A percentile compares a stretch with the other conserved stretches of the same genome.
Conservation (phyloP, 1,140 invertebrate genomes). For the Formica selysi region DNA sequence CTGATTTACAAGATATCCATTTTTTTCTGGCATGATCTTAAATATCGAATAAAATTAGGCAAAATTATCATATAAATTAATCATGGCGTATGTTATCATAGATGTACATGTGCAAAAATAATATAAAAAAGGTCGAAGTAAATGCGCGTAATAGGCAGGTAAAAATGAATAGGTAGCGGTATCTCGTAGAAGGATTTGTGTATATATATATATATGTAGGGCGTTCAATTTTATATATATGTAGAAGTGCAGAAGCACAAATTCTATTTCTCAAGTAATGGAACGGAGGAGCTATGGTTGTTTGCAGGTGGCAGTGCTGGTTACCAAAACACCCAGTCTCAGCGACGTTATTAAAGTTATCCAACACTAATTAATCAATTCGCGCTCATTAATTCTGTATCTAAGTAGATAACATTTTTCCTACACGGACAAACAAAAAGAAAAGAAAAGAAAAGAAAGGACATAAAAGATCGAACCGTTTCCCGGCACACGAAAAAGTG, state of each 20-base stretch:
- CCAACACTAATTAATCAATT: constrained; percentile 60
- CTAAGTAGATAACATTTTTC: constrained; percentile 64
- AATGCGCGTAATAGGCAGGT: background rate
- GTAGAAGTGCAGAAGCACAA: constrained; percentile 66
- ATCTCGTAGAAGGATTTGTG: background rate
- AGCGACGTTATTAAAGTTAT: constrained; percentile 78
- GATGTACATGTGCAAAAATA: background rate
- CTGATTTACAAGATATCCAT: background rate
- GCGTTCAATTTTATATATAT: constrained; percentile 56
- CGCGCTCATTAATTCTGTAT: constrained; percentile 72
- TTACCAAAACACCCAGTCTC: constrained; percentile 82
- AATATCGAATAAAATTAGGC: background rate
- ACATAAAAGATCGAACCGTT: background rate
- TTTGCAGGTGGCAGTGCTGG: constrained; percentile 83
- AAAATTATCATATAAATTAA: constrained; percentile 5
- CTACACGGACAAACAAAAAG: background rate
- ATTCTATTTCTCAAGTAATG: constrained; percentile 71
- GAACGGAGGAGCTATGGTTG: constrained; percentile 81
- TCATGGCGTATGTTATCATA: background rate
- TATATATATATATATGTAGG: constrained; percentile 39
- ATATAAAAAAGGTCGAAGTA: background rate
- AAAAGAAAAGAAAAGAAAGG: constrained; percentile 1
- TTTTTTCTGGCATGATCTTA: background rate
- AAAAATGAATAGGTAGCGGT: constrained; percentile 19
- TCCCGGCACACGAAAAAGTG: constrained; percentile 11